Base-by-base conservation (phyloP, 2,113 vertebrate genomes). In the Notiomystis cincta region DNA sequence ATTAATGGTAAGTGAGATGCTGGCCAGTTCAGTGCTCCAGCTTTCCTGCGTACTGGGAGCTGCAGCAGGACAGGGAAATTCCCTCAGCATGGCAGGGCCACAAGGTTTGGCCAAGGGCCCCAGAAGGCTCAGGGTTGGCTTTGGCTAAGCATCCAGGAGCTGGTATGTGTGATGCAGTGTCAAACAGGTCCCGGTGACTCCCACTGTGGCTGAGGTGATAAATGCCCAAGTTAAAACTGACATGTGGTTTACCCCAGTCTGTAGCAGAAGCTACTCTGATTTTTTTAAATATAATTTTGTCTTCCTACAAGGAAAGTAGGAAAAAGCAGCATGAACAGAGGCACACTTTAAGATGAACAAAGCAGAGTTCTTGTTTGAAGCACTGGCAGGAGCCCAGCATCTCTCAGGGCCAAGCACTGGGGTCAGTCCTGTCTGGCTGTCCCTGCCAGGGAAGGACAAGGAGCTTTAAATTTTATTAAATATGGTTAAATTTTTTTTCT, bases 331-430 rank as follows among this genome's bases (percentile, higher is more conserved):
- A 66, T 1, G 10, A 78, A 80, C 37, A 66, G 82, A 73, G 47
- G 62, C 38, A 82, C 17, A 19, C 76, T 62, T 91, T 1, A 27
- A 56, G 67, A 67, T 51, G 35, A 95, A 92, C 56, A 92, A 83
- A 93, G 90, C n/a, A 65, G 35, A 86, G 35, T 42, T 77, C 67
- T 78, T 83, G n/a, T 94, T 24, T 90, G 76, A 88, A 94, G 76
- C 44, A 37, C 64, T 88, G 72, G 80, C 87, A 88, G 51, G 58
- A 82, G 27, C 42, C 79, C 66, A 95, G 50, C 62, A 47, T 69
- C 35, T 69, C 53, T 85, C 78, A 73, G 66, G 77, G 77, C 25
- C 60, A 66, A 56, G 48, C 76, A 73, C 10, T 70, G 38, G 60
- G 76, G 92, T 95, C 89, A 87, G 67, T 69, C 58, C 42, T 66